Conservation (phyloP, 2,888 invertebrate genomes). For the Pterostichus niger region DNA sequence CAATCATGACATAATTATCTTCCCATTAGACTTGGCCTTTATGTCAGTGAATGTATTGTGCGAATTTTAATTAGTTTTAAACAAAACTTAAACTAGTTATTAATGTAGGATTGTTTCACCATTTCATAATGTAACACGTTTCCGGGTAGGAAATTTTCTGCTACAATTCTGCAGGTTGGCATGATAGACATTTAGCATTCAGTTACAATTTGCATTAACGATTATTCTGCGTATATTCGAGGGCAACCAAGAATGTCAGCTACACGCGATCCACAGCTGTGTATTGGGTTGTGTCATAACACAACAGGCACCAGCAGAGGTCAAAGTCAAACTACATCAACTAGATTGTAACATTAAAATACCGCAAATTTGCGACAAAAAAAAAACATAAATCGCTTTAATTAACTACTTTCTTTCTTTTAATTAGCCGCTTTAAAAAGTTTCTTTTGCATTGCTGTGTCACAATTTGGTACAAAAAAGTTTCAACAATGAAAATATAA, state of each 20-base stretch:
- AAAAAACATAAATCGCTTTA: neutral
- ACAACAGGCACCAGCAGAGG: slow-evolving; percentile 35
- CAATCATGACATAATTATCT: too few relatives aligned
- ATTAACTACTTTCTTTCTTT: neutral
- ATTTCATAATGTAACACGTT: neutral
- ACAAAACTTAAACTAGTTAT: neutral
- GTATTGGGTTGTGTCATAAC: slow-evolving; percentile 45
- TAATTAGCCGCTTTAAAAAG: neutral
- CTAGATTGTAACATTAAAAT: neutral
- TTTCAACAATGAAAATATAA: too few relatives aligned
- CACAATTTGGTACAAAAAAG: too few relatives aligned
- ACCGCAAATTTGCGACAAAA: slow-evolving; percentile 2
- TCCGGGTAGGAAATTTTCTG: slow-evolving; percentile 16
- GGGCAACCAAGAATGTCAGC: slow-evolving; percentile 22
- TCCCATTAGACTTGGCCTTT: too few relatives aligned
- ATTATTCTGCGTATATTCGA: slow-evolving; percentile 58
- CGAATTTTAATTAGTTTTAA: too few relatives aligned
- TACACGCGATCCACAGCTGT: slow-evolving; percentile 55
- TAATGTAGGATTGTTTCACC: neutral
- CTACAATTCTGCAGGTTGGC: slow-evolving; percentile 20
- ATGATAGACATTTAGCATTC: slow-evolving; percentile 29
- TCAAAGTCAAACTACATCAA: slow-evolving; percentile 51
- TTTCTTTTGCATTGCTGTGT: neutral
- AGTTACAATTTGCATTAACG: slow-evolving; percentile 61
- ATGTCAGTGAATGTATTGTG: too few relatives aligned